Evolutionary conservation across 1,140 invertebrate species (phyloP), one percentile per base, ranked within the genome.

Genomic region (Mya arenaria): DNA sequence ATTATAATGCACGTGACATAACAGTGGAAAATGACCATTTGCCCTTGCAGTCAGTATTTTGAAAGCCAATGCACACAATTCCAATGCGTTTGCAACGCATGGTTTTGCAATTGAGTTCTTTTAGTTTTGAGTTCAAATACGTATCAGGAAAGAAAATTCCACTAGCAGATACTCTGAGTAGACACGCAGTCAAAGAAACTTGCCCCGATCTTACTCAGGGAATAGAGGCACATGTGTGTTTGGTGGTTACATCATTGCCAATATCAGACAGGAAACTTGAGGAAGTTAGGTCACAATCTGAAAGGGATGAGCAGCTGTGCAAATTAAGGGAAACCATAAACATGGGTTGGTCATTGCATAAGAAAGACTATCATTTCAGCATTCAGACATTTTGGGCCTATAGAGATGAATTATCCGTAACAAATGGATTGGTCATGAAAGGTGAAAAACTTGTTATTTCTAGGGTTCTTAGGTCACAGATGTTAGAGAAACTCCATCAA

Each of bases 61-160:
- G 55, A 23, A 86, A 85, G 52, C 55, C 72, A 3, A 34, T 83
- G 23, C 34, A 66, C 19, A 75, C 25, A 23, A 41, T 58, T 30
- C 77, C 78, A 25, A 28, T 52, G 4, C 17, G 83, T 37, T 60
- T 86, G 69, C 82, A 86, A 48, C 17, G 83, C 1, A 56, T 84
- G 34, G 55, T 74, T 17, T 52, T 82, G 15, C 36, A 52, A n/a
- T 25, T 82, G 37, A 58, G 65, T 13, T 23, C 23, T 10, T 82
- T 73, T 39, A 44, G 93, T 80, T 87, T 94, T 28, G 80, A 88
- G 52, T 78, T 94, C 4, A 1, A 39, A n/a, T 4, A 63, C 63
- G 32, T 94, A 91, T 68, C 83, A 3, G 63, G 63, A 0, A 68
- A 56, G 32, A 23, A 34, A 41, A 66, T 79, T 23, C 34, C 39